These are phyloP conservation scores for Oryzias javanicus DNA, from an alignment of 2,113 vertebrate species.

Conservation along the genomic window DNA sequence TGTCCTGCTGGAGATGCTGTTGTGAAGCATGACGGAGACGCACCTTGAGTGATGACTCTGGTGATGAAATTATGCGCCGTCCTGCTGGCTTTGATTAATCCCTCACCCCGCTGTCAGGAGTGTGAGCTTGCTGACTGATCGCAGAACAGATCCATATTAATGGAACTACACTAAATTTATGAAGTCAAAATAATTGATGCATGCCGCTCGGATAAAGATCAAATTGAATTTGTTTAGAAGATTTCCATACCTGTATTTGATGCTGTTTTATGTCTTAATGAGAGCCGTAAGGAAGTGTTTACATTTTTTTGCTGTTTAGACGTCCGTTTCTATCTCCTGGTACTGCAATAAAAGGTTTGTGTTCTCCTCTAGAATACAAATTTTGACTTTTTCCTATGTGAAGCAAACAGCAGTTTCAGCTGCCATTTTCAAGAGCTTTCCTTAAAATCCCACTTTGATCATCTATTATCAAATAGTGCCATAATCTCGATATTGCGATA, in stretches of 20 bases:
- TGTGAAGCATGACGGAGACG: conserved; percentile 7
- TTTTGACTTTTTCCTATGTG: conserved; percentile 30
- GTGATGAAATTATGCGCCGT: conserved; percentile 50
- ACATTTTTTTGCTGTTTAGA: conserved; percentile 8
- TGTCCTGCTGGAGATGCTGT: not conserved
- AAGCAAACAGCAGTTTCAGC: conserved; percentile 2
- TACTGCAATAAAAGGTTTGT: conserved; percentile 24
- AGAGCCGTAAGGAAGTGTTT: not conserved
- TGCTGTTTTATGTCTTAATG: not conserved
- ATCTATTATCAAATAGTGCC: too few species aligned
- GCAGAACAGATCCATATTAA: conserved; percentile 33
- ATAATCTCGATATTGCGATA: too few species aligned
- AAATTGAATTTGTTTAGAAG: conserved; percentile 41
- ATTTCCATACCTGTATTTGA: conserved; percentile 10
- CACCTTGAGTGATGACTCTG: conserved; percentile 42
- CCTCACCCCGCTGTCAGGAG: conserved; percentile 32
- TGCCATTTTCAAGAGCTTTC: too few species aligned
- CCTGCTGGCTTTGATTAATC: conserved; percentile 57
- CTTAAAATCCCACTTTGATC: too few species aligned
- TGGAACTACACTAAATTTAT: conserved; percentile 35
- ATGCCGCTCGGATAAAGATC: conserved; percentile 22
- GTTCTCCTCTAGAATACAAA: conserved; percentile 25
- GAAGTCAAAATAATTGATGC: conserved; percentile 25
- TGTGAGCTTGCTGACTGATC: conserved; percentile 51
- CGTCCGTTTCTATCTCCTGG: conserved; percentile 18